Percentiles rank a stretch among this genome's conserved stretches.
phyloP scores from a whole-genome alignment of 2,888 invertebrate species.

The Dicranocentrus wangi region DNA sequence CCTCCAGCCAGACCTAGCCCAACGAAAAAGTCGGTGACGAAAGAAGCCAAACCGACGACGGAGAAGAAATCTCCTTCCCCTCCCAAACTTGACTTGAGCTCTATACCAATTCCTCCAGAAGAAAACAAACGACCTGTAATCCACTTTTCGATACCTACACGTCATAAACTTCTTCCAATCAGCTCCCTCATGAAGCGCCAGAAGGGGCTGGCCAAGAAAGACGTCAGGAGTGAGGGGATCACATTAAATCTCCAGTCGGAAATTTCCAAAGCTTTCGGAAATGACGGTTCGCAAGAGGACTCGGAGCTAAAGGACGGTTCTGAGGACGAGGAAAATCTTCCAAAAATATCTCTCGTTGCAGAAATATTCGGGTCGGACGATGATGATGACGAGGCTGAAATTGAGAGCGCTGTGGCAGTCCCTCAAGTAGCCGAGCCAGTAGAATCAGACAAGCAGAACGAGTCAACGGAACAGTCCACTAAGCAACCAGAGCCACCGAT shows the following conservation, averaged over 20 bases:
- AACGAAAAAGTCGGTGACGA: slow-evolving; percentile 8
- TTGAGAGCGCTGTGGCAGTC: background rate
- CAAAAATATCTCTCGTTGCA: slow-evolving; percentile 69
- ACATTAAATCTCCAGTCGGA: slow-evolving; percentile 72
- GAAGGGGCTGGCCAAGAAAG: slow-evolving; percentile 71
- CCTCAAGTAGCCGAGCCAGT: background rate
- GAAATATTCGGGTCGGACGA: slow-evolving; percentile 72
- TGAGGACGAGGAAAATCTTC: slow-evolving; percentile 50
- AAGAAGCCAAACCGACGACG: background rate
- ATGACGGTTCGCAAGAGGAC: slow-evolving; percentile 72
- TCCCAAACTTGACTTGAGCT: slow-evolving; percentile 57
- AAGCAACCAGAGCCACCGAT: slow-evolving; percentile 33
- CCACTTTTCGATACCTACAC: slow-evolving; percentile 72
- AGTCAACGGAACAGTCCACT: slow-evolving; percentile 9
- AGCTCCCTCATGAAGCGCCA: slow-evolving; percentile 72
- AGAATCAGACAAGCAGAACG: background rate
- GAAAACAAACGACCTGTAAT: slow-evolving; percentile 70
- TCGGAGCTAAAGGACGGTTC: slow-evolving; percentile 50
- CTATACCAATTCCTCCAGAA: slow-evolving; percentile 68
- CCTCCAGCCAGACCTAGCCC: no score
- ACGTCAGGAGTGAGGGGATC: slow-evolving; percentile 50
- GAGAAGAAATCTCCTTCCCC: background rate
- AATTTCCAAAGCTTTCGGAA: slow-evolving; percentile 76
- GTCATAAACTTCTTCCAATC: slow-evolving; percentile 71
- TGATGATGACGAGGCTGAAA: slow-evolving; percentile 64